Base-by-base conservation (phyloP, 2,888 invertebrate species). In the Himalopsyche anomala region DNA sequence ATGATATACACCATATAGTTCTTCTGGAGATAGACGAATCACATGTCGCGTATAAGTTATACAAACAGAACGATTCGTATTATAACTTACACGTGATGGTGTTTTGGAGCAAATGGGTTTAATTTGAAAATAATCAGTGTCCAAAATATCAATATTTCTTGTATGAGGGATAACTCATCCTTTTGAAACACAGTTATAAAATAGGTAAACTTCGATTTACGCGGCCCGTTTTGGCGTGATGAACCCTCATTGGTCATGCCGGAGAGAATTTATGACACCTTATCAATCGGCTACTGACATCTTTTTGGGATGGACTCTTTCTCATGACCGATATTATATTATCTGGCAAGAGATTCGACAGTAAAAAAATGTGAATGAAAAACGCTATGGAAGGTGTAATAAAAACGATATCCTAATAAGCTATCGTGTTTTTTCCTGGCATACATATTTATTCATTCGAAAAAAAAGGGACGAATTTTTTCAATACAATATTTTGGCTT, bases 181-280 rank as follows among this genome's bases (percentile, higher is more conserved):
- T 62, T 62, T 62, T 0, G 6, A 62, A 62, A 62, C 11, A 3
- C 8, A 8, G 28, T 11, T 62, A 62, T 62, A 62, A 62, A 62
- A 62, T 62, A 51, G 51, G 15, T 51, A 62, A 9, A 62, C 19
- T 19, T 19, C 28, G 62, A 62, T 62, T 62, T 62, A 62, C 19
- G 62, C 62, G 62, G 11, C 5, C 62, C n/a, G n/a, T 62, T 62
- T 62, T n/a, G 62, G 62, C 62, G 19, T 62, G 62, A 62, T 62
- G 62, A 28, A 62, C 62, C 62, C 62, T 62, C 62, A 62, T 62
- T 62, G 62, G 62, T 28, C 62, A 62, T 62, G 28, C 28, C 62
- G 19, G 19, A 9, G 3, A 2, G 8, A 62, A 62, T 62, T 62
- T 62, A 62, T 19, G 62, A 62, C 28, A 62, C 62, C 19, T 62